Conservation (phyloP, 2,797 vertebrate species). For the Aplochiton taeniatus region DNA sequence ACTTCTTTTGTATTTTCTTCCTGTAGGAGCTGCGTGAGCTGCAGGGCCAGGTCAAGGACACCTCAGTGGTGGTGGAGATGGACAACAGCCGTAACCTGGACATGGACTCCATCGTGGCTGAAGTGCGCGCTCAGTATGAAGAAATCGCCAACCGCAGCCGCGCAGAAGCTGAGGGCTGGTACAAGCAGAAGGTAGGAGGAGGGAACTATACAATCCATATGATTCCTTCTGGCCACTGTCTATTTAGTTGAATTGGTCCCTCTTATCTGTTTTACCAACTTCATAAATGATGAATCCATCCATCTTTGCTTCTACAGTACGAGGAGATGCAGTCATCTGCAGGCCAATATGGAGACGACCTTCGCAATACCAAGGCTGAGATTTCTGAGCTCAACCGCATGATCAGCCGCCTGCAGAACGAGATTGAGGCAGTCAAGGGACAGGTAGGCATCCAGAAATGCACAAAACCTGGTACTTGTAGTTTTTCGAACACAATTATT, state of each 20-base stretch:
- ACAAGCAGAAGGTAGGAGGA: conserved; percentile 70
- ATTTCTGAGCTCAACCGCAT: conserved; percentile 85
- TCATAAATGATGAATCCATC: background rate
- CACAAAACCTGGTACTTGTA: background rate
- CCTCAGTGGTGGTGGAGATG: conserved; percentile 85
- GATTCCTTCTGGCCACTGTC: background rate
- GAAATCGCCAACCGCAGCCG: conserved; percentile 81
- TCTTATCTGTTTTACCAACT: background rate
- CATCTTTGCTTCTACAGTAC: conserved; percentile 48
- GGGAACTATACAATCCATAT: background rate
- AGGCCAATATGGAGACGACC: conserved; percentile 55
- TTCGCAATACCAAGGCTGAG: conserved; percentile 82
- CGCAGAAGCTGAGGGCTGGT: conserved; percentile 84
- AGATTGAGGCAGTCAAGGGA: conserved; percentile 85
- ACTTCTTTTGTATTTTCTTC: background rate
- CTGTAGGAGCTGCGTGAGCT: conserved; percentile 84
- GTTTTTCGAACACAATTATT: too few species aligned
- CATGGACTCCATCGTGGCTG: conserved; percentile 84
- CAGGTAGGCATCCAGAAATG: conserved; percentile 73
- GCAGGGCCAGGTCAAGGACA: conserved; percentile 87
- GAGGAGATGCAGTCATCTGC: conserved; percentile 67
- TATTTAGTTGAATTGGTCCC: background rate
- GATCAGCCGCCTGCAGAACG: conserved; percentile 85
- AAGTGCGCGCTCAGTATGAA: conserved; percentile 88
- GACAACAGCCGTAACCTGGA: conserved; percentile 86